Conservation (phyloP, 2,113 vertebrate species). For the Dolichotis patagonum region DNA sequence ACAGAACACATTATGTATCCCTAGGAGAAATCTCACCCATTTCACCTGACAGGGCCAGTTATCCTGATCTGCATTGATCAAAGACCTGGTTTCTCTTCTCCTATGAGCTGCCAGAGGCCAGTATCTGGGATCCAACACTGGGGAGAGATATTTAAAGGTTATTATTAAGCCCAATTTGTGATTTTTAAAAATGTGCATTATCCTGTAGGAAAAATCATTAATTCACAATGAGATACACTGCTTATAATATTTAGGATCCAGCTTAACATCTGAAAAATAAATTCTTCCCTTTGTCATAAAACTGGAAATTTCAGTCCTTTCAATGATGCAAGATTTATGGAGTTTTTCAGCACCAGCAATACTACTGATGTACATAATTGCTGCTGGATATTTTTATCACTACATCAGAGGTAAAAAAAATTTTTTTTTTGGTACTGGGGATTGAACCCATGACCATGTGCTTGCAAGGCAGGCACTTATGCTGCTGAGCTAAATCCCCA, state of each 20-base stretch:
- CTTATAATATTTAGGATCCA: background rate
- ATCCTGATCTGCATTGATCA: rapidly evolving
- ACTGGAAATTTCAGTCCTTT: background rate
- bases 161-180: background rate
- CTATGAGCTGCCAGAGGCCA: background rate
- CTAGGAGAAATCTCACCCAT: background rate
- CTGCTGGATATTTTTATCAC: background rate
- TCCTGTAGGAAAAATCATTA: background rate
- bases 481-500: too few relatives aligned
- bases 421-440: too few relatives aligned
- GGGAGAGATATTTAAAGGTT: background rate
- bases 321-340: background rate
- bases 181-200: background rate
- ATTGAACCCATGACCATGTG: too few relatives aligned
- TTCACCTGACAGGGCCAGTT: background rate
- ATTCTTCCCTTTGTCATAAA: background rate
- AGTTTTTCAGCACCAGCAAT: background rate
- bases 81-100: background rate
- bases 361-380: background rate
- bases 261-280: background rate
- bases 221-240: background rate
- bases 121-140: background rate
- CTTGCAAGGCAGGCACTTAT: too few relatives aligned
- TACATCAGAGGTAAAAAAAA: too few relatives aligned
- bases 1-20: background rate